These are phyloP conservation scores for Lemur catta DNA, from an alignment of 2,797 vertebrate species.

Conservation along the genomic window DNA sequence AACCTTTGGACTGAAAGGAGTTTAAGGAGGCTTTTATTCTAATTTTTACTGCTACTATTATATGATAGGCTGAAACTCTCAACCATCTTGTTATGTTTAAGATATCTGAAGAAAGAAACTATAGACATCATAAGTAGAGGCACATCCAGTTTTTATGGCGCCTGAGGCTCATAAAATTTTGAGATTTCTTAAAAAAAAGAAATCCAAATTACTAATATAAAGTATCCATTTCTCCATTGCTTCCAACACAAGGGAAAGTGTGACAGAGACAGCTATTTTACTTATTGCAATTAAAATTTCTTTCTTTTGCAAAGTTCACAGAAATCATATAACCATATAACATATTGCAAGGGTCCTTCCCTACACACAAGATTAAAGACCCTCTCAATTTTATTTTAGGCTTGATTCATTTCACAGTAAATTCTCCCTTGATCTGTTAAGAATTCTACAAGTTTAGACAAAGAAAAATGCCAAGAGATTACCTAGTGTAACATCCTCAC, in stretches of 20 bases:
- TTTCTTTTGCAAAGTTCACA: background rate
- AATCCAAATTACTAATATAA: conserved; percentile 27
- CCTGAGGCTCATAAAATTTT: background rate
- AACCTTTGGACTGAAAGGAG: background rate
- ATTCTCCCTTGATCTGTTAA: background rate
- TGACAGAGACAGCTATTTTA: background rate
- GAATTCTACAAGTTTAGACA: background rate
- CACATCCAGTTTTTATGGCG: background rate
- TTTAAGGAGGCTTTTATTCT: background rate
- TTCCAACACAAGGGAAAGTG: background rate
- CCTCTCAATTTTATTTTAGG: background rate
- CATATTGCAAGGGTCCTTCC: background rate
- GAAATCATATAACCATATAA: background rate
- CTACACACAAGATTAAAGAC: background rate
- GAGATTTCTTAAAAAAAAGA: background rate
- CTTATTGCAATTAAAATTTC: background rate
- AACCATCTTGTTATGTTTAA: background rate
- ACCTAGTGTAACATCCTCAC: background rate
- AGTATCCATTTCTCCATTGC: background rate
- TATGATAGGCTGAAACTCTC: background rate
- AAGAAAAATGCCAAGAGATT: background rate
- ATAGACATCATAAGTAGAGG: background rate
- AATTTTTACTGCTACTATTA: background rate
- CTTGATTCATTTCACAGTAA: background rate
- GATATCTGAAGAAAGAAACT: background rate